phyloP scores from a whole-genome alignment of 2,797 vertebrate species.

The Thamnophis elegans region DNA sequence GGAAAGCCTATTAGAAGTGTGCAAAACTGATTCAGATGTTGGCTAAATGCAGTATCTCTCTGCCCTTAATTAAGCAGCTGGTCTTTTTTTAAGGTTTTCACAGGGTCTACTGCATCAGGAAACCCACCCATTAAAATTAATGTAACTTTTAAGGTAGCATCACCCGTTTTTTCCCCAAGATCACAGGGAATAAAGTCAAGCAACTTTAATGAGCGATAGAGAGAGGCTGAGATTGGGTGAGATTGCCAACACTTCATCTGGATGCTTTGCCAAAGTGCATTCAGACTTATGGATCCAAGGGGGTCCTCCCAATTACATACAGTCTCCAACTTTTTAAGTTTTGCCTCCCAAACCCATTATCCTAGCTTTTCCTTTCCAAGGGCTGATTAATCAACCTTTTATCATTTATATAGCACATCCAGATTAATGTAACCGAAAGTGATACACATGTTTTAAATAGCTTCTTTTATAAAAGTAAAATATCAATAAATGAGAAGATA shows the following conservation, averaged over 20 bases:
- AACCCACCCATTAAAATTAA: background rate
- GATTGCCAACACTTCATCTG: background rate
- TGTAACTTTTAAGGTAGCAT: background rate
- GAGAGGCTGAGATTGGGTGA: background rate
- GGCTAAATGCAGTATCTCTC: conserved; percentile 10
- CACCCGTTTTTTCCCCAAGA: background rate
- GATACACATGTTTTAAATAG: background rate
- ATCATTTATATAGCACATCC: background rate
- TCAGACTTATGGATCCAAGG: background rate
- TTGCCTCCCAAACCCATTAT: background rate
- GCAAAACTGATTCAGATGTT: background rate
- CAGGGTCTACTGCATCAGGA: background rate
- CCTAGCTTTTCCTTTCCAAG: background rate
- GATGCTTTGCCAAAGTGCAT: background rate
- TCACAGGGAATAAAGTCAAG: background rate
- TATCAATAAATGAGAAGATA: background rate
- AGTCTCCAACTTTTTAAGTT: background rate
- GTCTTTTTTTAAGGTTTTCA: background rate
- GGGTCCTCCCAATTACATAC: background rate
- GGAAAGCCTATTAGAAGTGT: background rate
- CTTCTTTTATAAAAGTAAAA: background rate
- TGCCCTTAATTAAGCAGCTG: background rate
- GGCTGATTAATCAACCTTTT: background rate
- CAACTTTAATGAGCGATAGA: background rate
- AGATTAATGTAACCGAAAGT: background rate